Evolutionary conservation across 1,140 invertebrate species (phyloP).

Genomic region (Neotoxoptera formosana): DNA sequence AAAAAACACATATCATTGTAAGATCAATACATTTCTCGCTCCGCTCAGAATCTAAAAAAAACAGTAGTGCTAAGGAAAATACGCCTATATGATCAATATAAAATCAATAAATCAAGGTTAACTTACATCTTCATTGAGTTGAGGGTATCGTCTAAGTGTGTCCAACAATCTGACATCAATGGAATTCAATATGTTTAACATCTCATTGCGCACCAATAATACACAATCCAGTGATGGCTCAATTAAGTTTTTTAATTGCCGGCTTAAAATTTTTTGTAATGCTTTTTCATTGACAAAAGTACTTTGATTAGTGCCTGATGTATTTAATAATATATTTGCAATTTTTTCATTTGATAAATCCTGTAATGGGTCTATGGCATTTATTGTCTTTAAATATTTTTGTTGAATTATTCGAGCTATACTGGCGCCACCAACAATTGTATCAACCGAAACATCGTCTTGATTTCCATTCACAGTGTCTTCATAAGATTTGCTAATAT

Average conservation of each 20-base stretch:
- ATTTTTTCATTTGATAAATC: background rate
- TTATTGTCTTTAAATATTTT: background rate
- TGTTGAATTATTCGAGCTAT: background rate
- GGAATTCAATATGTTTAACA: background rate
- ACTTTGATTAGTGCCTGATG: background rate
- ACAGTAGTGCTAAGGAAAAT: too few relatives aligned
- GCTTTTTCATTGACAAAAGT: background rate
- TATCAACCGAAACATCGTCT: background rate
- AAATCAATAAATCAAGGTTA: background rate
- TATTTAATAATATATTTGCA: background rate
- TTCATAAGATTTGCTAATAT: background rate
- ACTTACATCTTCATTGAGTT: background rate
- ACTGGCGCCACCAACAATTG: background rate
- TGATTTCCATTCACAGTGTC: background rate
- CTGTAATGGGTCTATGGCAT: background rate
- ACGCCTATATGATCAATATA: background rate
- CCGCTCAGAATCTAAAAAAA: too few relatives aligned
- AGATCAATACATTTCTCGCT: too few relatives aligned
- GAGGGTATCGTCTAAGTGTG: background rate
- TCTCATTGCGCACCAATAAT: background rate
- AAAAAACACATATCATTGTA: too few relatives aligned
- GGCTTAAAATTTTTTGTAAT: background rate
- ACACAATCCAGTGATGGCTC: background rate
- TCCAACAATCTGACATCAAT: background rate
- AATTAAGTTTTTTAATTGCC: background rate